Evolutionary conservation across 92 coral and sea anemone species (phyloP).

Genomic region (Parazoanthus atlanticus): DNA sequence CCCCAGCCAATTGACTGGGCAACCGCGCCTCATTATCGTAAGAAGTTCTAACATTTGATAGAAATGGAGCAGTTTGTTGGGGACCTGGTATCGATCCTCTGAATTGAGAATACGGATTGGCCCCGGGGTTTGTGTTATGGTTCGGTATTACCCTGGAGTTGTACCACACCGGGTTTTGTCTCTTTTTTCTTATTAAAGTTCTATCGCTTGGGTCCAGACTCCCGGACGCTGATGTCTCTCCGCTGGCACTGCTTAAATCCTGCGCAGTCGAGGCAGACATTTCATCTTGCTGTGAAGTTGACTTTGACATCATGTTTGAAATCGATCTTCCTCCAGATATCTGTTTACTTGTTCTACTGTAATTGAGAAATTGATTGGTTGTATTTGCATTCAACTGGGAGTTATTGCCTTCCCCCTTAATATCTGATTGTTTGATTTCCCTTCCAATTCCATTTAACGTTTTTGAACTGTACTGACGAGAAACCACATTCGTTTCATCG

Average conservation of each 20-base stretch:
- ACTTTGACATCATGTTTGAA: background rate
- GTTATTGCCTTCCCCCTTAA: background rate
- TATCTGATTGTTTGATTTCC: background rate
- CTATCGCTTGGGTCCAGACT: background rate
- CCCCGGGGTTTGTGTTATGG: background rate
- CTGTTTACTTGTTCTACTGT: background rate
- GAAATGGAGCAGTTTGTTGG: conserved; percentile 41
- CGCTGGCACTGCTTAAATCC: background rate
- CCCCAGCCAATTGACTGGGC: conserved; percentile 9
- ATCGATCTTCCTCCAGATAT: background rate
- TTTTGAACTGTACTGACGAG: background rate
- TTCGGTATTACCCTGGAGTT: conserved; percentile 31
- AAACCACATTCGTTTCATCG: background rate
- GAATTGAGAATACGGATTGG: conserved; percentile 28
- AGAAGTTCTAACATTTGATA: conserved; percentile 50
- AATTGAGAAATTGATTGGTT: background rate
- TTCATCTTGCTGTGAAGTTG: background rate
- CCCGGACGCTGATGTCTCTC: background rate
- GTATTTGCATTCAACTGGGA: background rate
- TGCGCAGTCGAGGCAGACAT: background rate
- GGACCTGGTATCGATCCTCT: conserved; percentile 4
- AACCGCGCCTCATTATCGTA: conserved; percentile 39
- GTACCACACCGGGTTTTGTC: conserved; percentile 75
- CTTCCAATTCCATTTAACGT: background rate
- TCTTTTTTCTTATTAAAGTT: conserved; percentile 15